Conservation (phyloP, 2,888 invertebrate genomes). For the Gastrophysa polygoni region DNA sequence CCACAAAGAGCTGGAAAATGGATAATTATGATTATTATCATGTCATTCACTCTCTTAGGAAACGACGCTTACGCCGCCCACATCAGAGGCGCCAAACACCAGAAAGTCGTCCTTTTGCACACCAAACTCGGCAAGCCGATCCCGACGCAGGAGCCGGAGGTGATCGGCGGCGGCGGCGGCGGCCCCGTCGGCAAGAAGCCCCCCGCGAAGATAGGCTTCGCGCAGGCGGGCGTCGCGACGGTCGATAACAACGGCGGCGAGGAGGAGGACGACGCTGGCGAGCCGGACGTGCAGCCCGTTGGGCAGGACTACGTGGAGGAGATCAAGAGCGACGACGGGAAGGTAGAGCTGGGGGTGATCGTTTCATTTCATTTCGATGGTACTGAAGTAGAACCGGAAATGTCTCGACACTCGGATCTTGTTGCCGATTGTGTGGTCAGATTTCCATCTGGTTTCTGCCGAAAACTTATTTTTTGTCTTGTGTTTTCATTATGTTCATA, state of each 20-base stretch:
- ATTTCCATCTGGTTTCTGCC: no score
- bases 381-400: no score
- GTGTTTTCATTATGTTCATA: no score
- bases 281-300: constrained; percentile 89
- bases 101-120: constrained; percentile 95
- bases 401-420: no score
- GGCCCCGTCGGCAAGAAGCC: no score
- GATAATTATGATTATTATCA: no score
- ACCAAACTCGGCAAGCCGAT: constrained; percentile 97
- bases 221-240: constrained; percentile 69
- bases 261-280: constrained; percentile 61
- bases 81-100: constrained; percentile 97
- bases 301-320: constrained; percentile 98
- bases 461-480: no score
- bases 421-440: no score
- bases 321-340: constrained; percentile 92
- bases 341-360: constrained; percentile 59
- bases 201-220: constrained; percentile 87
- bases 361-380: no score
- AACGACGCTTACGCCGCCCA: constrained; percentile 98
- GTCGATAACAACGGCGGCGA: constrained; percentile 52
- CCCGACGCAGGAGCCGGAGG: constrained; percentile 93
- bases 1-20: no score
- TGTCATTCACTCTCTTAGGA: no score
- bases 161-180: constrained; percentile 71